These are phyloP conservation scores for Pseudomyrmex cubaensis DNA, from an alignment of 1,140 invertebrate species.

Conservation along the genomic window DNA sequence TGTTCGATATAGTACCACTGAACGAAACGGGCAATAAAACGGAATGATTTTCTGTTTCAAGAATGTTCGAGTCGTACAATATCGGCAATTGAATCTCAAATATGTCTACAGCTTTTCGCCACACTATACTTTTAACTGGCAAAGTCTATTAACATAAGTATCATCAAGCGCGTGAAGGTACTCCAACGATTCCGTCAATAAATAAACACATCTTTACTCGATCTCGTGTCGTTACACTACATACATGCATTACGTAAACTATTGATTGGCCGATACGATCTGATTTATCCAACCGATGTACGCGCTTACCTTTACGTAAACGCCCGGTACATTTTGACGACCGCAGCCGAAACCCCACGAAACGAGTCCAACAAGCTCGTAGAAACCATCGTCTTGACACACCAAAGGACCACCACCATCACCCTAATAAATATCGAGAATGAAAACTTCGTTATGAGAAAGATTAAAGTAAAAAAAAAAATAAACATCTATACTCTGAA, in stretches of 20 bases:
- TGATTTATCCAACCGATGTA: constrained; percentile 99
- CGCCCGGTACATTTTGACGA: constrained; percentile 94
- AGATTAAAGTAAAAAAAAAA: no score
- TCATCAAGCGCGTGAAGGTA: constrained; percentile 65
- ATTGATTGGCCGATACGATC: constrained; percentile 97
- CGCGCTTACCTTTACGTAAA: constrained; percentile 97
- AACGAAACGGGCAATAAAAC: no score
- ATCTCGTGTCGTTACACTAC: not conserved
- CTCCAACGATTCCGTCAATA: constrained; percentile 63
- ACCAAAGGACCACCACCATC: constrained; percentile 96
- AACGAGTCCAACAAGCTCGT: constrained; percentile 95
- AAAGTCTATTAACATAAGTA: constrained; percentile 23
- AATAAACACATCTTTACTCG: constrained; percentile 60
- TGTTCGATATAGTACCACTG: no score
- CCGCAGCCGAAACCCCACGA: constrained; percentile 98
- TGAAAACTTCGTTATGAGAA: not conserved
- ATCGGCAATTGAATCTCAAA: not conserved
- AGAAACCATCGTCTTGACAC: constrained; percentile 96
- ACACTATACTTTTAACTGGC: constrained; percentile 17
- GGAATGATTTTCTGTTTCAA: no score
- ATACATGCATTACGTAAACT: constrained; percentile 70
- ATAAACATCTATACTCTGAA: no score
- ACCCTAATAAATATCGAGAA: constrained; percentile 86
- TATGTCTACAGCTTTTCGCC: constrained; percentile 1
- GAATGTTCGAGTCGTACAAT: no score